These are phyloP conservation scores for Paramormyrops hopkinsi DNA, from an alignment of 2,797 vertebrate species.

Conservation along the genomic window DNA sequence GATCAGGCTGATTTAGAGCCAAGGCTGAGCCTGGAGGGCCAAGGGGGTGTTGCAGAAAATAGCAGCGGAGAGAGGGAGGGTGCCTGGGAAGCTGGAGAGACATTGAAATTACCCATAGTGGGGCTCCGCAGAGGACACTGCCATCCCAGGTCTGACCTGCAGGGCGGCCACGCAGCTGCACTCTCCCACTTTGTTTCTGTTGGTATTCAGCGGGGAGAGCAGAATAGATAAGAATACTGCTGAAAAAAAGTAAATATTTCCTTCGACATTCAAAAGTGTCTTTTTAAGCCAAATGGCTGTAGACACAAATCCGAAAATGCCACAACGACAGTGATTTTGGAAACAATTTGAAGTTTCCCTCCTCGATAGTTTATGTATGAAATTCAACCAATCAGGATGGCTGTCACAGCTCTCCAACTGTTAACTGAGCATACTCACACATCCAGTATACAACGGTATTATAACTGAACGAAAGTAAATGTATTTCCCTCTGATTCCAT, in stretches of 20 bases:
- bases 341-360: conserved; percentile 6
- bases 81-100: conserved; percentile 29
- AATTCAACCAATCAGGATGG: conserved; percentile 17
- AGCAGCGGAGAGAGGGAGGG: neutral
- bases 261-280: neutral
- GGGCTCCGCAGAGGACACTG: conserved; percentile 43
- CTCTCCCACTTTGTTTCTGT: conserved; percentile 81
- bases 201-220: conserved; percentile 31
- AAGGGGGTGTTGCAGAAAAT: conserved; percentile 34
- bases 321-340: neutral
- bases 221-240: conserved; percentile 47
- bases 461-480: neutral
- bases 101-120: conserved; percentile 56
- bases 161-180: conserved; percentile 77
- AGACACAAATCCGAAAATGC: neutral
- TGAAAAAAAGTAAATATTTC: neutral
- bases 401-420: conserved; percentile 46
- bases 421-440: conserved; percentile 50
- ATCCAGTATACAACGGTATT: conserved; percentile 49
- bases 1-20: conserved; percentile 31
- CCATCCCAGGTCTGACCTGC: conserved; percentile 60
- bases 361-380: neutral
- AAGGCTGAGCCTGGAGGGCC: neutral
- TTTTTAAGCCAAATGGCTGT: neutral
- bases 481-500: neutral